phyloP scores from a whole-genome alignment of 2,888 invertebrate species.

The Drosophila pseudotalamancana region DNA sequence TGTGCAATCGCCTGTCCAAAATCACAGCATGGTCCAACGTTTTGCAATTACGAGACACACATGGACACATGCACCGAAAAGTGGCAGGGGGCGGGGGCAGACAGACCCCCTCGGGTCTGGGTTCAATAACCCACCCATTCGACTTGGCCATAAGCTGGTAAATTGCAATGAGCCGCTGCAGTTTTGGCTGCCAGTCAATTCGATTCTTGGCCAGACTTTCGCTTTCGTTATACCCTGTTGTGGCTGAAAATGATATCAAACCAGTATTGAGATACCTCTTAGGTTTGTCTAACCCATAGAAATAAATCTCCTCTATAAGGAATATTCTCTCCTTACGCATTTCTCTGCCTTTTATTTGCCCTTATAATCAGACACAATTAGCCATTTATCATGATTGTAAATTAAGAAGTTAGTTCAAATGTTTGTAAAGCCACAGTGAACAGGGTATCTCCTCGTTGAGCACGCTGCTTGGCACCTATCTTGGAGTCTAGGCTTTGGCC shows the following conservation, averaged over 20 bases:
- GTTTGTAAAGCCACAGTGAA: too few relatives aligned
- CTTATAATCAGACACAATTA: too few relatives aligned
- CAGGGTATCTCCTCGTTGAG: not conserved
- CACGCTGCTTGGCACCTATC: not conserved
- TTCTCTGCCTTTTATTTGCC: too few relatives aligned
- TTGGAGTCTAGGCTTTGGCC: not conserved
- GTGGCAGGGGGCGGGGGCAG: not conserved
- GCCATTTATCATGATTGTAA: too few relatives aligned
- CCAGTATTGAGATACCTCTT: too few relatives aligned
- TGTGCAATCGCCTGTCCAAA: constrained; percentile 68
- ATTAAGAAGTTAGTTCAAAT: not conserved
- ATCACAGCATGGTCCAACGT: constrained; percentile 36
- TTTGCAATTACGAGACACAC: constrained; percentile 46
- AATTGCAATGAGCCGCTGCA: constrained; percentile 21
- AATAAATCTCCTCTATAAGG: too few relatives aligned
- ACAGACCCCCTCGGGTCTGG: not conserved
- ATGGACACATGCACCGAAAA: not conserved
- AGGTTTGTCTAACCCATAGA: too few relatives aligned
- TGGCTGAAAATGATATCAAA: not conserved
- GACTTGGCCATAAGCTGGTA: constrained; percentile 17
- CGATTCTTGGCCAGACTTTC: constrained; percentile 51
- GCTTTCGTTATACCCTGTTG: constrained; percentile 26
- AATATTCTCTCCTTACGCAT: too few relatives aligned
- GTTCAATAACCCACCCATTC: constrained; percentile 42
- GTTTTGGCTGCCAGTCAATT: constrained; percentile 24